Evolutionary conservation across 2,888 invertebrate species (phyloP), one percentile per base, ranked within the genome.

Genomic region (Netelia fuscicornis): DNA sequence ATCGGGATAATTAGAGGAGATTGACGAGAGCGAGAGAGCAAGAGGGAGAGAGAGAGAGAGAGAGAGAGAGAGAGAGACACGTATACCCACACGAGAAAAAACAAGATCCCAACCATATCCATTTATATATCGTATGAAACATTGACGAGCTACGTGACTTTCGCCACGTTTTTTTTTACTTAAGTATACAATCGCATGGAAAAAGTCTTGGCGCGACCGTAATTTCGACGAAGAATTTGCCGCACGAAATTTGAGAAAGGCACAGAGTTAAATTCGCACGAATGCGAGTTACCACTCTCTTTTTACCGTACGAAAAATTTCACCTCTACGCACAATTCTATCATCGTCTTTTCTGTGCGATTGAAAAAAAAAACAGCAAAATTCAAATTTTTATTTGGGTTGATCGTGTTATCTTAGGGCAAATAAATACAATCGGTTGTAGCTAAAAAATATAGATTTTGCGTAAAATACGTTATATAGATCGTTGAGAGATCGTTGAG

Each of bases 141-240:
- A 13, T 5, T 48, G 56, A n/a, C 30, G 71, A 44, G 78, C 52
- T 72, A 78, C 83, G 83, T 78, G 83, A 78, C 78, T 72, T 68
- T 74, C 72, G 83, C 78, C 83, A 78, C 83, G 83, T 62, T 68
- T 30, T 30, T 30, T 17, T 17, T 17, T 17, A 30, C 30, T 30
- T 30, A 20, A 56, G 62, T 10, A 68, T 60, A 67, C 42, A 60
- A 60, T 44, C 76, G 64, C n/a, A 1, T 30, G 37, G 48, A 48
- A 42, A 23, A 25, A 25, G 25, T 44, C 10, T 17, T 8, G 10
- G 42, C 5, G 44, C 17, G 30, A 62, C 25, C 62, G 48, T 23
- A 62, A 44, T 60, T 60, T 6, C 44, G 44, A 5, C 5, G 6
- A 71, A 62, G 8, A 62, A 56, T 1, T 56, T 8, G 20, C 20